phyloP scores from a whole-genome alignment of 2,888 invertebrate species.

The Phaedon cochleariae region DNA sequence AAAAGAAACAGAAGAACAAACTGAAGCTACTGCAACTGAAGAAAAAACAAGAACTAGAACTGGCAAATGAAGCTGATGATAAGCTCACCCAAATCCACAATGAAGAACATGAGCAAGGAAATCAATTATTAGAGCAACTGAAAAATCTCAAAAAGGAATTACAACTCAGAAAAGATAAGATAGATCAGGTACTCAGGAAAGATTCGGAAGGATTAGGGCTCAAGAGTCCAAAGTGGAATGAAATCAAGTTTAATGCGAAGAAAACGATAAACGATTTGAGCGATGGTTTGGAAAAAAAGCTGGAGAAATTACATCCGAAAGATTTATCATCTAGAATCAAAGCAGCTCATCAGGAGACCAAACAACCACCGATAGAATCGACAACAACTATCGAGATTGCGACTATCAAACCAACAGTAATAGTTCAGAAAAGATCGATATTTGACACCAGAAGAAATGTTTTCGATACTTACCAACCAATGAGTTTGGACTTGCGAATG shows the following conservation, averaged over 20 bases:
- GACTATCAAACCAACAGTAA: conserved; percentile 4
- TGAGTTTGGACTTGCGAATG: conserved; percentile 37
- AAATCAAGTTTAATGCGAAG: neutral
- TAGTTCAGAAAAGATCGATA: conserved; percentile 31
- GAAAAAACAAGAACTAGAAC: conserved; percentile 11
- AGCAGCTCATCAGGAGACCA: neutral
- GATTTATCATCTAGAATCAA: neutral
- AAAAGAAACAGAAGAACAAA: conserved; percentile 18
- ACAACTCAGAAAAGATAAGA: conserved; percentile 14
- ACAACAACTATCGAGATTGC: neutral
- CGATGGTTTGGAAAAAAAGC: neutral
- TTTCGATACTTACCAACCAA: conserved; percentile 43
- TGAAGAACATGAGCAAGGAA: neutral
- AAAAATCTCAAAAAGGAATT: conserved; percentile 18
- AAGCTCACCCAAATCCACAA: conserved; percentile 5
- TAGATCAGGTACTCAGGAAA: conserved; percentile 13
- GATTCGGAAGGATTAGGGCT: neutral
- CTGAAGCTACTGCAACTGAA: conserved; percentile 16
- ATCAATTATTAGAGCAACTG: conserved; percentile 11
- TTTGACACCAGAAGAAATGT: conserved; percentile 21
- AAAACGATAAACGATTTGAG: neutral
- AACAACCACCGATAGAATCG: no score
- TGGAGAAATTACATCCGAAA: neutral
- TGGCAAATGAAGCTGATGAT: conserved; percentile 3
- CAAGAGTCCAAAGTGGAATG: neutral